These are phyloP conservation scores for Dipodomys merriami DNA, from an alignment of 2,113 vertebrate genomes.

Conservation along the genomic window DNA sequence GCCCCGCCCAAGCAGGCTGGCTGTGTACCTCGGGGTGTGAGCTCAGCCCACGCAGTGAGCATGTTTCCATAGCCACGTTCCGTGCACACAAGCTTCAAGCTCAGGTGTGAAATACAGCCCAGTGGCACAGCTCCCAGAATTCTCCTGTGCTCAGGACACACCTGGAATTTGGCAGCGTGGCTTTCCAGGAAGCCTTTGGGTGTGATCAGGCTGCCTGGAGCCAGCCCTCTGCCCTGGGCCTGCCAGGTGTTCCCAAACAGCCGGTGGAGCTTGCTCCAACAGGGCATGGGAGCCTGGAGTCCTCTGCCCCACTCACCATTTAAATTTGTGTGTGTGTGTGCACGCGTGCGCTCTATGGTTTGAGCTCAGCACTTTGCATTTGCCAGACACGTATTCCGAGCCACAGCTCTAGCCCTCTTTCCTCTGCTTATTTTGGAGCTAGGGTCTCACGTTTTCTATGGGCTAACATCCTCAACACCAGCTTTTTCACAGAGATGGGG, in stretches of 20 bases:
- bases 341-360: too few relatives aligned
- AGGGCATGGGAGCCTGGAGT: not conserved
- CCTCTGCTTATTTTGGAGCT: not conserved
- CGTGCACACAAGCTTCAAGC: not conserved
- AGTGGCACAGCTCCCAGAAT: not conserved
- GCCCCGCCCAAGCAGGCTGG: not conserved
- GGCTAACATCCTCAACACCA: not conserved
- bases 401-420: too few relatives aligned
- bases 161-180: not conserved
- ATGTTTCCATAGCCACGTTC: not conserved
- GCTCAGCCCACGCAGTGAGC: not conserved
- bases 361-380: too few relatives aligned
- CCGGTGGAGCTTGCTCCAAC: not conserved
- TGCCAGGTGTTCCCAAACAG: accelerated
- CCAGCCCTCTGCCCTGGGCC: not conserved
- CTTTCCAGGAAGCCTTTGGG: not conserved
- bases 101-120: not conserved
- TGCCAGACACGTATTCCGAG: too few relatives aligned
- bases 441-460: not conserved
- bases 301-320: not conserved
- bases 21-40: too few relatives aligned
- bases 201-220: not conserved
- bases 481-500: too few relatives aligned
- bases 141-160: not conserved
- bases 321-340: too few relatives aligned